These are phyloP conservation scores for Notechis scutatus DNA, from an alignment of 2,113 vertebrate species.

Conservation along the genomic window DNA sequence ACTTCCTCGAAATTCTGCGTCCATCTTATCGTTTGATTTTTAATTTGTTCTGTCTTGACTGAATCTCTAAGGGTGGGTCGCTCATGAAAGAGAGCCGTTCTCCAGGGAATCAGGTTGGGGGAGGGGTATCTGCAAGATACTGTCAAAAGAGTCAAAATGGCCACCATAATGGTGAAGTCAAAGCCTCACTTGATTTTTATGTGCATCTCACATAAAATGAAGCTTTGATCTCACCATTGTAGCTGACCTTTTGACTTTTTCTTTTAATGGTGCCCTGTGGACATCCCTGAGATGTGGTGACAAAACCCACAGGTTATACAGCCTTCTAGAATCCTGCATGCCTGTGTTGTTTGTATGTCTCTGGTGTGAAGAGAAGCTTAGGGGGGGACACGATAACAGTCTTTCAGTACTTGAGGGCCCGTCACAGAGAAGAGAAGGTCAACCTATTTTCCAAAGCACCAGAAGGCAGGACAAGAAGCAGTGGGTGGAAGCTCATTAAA, in stretches of 20 bases:
- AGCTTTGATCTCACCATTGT: neutral
- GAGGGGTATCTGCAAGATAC: neutral
- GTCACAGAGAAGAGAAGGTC: too few relatives aligned
- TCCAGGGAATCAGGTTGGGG: too few relatives aligned
- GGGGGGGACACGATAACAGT: too few relatives aligned
- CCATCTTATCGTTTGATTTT: neutral
- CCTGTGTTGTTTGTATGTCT: neutral
- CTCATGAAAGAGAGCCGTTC: neutral
- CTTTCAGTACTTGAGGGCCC: too few relatives aligned
- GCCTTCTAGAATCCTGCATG: neutral
- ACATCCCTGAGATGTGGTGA: neutral
- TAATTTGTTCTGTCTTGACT: neutral
- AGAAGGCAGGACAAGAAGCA: too few relatives aligned
- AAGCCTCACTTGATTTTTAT: neutral
- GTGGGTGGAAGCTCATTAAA: too few relatives aligned
- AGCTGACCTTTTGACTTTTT: neutral
- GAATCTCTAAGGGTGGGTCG: neutral
- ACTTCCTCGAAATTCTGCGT: neutral
- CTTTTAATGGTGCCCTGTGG: neutral
- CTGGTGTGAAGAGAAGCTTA: too few relatives aligned
- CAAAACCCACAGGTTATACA: neutral
- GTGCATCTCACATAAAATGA: neutral
- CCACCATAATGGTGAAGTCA: neutral
- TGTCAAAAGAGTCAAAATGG: neutral
- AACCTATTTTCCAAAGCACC: too few relatives aligned